A percentile compares a stretch with the other conserved stretches of the same genome.
These are phyloP conservation scores for Omphaloscelis lunosa DNA, from an alignment of 2,888 invertebrate genomes.

Conservation along the genomic window DNA sequence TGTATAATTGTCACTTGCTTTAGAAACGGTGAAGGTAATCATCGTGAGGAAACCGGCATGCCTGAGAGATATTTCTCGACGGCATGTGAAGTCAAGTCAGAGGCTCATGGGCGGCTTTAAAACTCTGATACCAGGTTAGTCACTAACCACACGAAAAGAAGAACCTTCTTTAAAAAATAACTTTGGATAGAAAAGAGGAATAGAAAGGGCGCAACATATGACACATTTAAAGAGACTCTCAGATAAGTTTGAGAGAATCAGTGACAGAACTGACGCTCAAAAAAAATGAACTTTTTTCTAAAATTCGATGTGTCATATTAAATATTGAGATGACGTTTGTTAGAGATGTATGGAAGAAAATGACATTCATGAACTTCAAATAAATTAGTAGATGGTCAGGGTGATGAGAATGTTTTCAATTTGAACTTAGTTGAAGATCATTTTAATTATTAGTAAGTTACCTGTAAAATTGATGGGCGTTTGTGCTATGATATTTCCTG, in stretches of 20 bases:
- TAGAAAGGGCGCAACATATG: not conserved
- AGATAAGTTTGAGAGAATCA: not conserved
- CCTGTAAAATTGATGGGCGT: constrained; percentile 95
- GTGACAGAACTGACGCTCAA: not conserved
- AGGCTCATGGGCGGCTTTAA: too few species aligned
- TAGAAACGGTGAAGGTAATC: too few species aligned
- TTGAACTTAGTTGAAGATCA: not conserved
- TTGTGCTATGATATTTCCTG: constrained; percentile 94
- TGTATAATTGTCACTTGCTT: too few species aligned
- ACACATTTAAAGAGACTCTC: not conserved
- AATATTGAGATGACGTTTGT: too few species aligned
- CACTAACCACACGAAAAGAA: too few species aligned
- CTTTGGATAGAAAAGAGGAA: not conserved
- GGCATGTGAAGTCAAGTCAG: too few species aligned
- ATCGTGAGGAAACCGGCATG: too few species aligned
- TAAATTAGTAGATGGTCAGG: not conserved
- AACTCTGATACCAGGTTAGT: too few species aligned
- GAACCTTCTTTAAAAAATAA: not conserved
- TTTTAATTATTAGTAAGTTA: constrained; percentile 78
- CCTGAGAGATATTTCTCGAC: too few species aligned
- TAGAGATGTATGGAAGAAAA: too few species aligned
- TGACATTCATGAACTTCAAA: not conserved
- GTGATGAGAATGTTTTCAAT: not conserved
- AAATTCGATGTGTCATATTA: not conserved
- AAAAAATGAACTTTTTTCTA: not conserved